Percentiles rank a stretch among this genome's conserved stretches.
These are phyloP conservation scores for Pocillopora damicornis DNA, from an alignment of 64 coral and sea anemone species.

Conservation along the genomic window DNA sequence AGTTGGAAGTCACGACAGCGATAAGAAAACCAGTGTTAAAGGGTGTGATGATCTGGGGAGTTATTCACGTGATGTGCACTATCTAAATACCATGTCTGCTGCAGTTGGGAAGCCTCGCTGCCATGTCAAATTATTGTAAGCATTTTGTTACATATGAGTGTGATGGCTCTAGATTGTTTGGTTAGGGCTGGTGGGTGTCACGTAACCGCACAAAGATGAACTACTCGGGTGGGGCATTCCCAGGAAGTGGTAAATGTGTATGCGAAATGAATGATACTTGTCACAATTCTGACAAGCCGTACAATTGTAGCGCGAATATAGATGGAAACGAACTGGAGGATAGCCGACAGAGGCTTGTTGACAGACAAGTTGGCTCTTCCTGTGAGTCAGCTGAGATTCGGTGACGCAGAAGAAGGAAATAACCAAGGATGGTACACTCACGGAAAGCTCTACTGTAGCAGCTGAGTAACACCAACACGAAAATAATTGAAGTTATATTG, in stretches of 20 bases:
- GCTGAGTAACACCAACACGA: background rate
- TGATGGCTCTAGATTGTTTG: background rate
- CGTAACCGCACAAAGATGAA: background rate
- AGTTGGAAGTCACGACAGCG: constrained; percentile 32
- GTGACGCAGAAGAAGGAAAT: background rate
- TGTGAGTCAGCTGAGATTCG: background rate
- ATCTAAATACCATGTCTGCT: background rate
- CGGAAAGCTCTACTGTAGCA: background rate
- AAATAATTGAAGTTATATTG: too few species aligned
- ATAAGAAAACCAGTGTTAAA: background rate
- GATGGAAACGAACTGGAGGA: too few species aligned
- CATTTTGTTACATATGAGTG: constrained; percentile 54
- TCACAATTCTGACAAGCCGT: too few species aligned
- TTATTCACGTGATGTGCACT: constrained; percentile 24
- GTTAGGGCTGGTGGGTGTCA: background rate
- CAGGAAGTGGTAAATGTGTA: too few species aligned
- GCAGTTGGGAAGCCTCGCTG: constrained; percentile 7
- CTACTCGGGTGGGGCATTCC: background rate
- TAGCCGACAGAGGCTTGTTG: too few species aligned
- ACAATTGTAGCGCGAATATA: too few species aligned
- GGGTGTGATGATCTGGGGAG: background rate
- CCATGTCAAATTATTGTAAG: constrained; percentile 18
- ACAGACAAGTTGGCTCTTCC: background rate
- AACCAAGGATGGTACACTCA: background rate
- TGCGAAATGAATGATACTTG: too few species aligned